These are phyloP conservation scores for Diploptera punctata DNA, from an alignment of 2,888 invertebrate genomes.

Conservation along the genomic window DNA sequence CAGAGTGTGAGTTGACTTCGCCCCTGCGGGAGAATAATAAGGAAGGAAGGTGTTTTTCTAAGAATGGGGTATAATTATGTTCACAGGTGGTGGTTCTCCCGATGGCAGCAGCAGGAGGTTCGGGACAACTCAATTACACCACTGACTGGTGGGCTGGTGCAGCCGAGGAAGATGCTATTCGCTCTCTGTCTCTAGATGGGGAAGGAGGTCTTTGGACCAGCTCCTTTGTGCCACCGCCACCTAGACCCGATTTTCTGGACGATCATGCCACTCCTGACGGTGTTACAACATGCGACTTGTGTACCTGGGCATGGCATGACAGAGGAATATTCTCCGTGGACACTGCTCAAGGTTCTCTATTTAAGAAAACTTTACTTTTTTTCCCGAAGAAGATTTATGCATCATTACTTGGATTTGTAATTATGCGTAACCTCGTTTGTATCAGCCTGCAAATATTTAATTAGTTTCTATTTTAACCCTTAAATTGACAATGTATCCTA, in stretches of 20 bases:
- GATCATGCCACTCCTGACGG: constrained; percentile 68
- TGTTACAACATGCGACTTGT: constrained; percentile 75
- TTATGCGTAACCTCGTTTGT: too few species aligned
- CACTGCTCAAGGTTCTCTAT: constrained; percentile 66
- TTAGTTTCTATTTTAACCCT: too few species aligned
- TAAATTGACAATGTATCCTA: too few species aligned
- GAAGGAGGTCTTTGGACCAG: constrained; percentile 53
- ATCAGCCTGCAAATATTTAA: too few species aligned
- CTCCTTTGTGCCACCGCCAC: constrained; percentile 68
- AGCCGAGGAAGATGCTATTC: constrained; percentile 40
- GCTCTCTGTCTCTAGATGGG: constrained; percentile 43
- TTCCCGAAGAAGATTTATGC: too few species aligned
- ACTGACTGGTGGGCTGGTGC: constrained; percentile 41
- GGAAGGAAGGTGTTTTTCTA: too few species aligned
- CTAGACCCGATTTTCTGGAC: constrained; percentile 68
- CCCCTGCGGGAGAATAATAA: too few species aligned
- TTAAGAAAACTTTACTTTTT: too few species aligned
- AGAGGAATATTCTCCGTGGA: constrained; percentile 53
- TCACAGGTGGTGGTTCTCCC: constrained; percentile 33
- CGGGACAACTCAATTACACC: constrained; percentile 6
- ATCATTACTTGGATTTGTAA: too few species aligned
- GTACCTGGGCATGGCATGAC: constrained; percentile 73
- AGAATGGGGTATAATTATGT: not conserved
- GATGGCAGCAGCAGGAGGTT: constrained; percentile 25
- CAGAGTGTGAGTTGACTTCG: too few species aligned